Conservation (phyloP, 2,113 vertebrate genomes). For the Tyto alba region DNA sequence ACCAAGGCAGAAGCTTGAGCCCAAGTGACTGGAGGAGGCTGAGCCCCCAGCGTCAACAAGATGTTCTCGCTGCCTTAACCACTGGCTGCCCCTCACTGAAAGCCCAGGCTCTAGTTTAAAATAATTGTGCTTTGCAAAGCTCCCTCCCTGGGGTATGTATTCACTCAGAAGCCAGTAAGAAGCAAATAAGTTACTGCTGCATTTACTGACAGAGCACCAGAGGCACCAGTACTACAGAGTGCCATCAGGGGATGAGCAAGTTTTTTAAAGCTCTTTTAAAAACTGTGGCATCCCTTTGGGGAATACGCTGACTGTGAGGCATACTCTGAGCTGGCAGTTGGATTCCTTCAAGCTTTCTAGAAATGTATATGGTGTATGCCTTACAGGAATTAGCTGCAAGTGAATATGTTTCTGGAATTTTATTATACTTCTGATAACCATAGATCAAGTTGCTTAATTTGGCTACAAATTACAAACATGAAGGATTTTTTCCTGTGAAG, state of each 20-base stretch:
- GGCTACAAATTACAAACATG: background rate
- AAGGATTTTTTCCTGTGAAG: background rate
- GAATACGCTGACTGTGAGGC: slow-evolving; percentile 33
- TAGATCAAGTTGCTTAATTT: slow-evolving; percentile 10
- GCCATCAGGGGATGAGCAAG: slow-evolving; percentile 1
- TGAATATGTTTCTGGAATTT: slow-evolving; percentile 36
- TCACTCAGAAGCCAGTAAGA: slow-evolving; percentile 47
- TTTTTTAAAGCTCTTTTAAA: slow-evolving; percentile 45
- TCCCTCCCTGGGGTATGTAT: slow-evolving; percentile 16
- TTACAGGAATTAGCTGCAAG: slow-evolving; percentile 30
- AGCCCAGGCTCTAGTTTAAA: slow-evolving; percentile 39
- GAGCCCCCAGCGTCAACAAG: slow-evolving; percentile 30
- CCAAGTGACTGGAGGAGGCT: slow-evolving; percentile 23
- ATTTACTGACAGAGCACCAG: slow-evolving; percentile 54
- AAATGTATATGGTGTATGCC: slow-evolving; percentile 26
- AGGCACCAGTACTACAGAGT: slow-evolving; percentile 31
- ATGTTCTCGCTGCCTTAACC: background rate
- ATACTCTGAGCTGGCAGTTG: slow-evolving; percentile 22
- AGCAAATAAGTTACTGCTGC: slow-evolving; percentile 55
- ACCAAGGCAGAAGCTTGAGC: background rate
- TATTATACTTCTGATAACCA: slow-evolving; percentile 9
- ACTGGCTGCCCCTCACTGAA: slow-evolving; percentile 28
- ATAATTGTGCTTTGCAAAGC: slow-evolving; percentile 41
- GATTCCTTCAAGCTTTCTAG: slow-evolving; percentile 46
- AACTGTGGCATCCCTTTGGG: slow-evolving; percentile 32